Evolutionary conservation across 2,797 vertebrate genomes (phyloP).

Genomic region (Huso huso): DNA sequence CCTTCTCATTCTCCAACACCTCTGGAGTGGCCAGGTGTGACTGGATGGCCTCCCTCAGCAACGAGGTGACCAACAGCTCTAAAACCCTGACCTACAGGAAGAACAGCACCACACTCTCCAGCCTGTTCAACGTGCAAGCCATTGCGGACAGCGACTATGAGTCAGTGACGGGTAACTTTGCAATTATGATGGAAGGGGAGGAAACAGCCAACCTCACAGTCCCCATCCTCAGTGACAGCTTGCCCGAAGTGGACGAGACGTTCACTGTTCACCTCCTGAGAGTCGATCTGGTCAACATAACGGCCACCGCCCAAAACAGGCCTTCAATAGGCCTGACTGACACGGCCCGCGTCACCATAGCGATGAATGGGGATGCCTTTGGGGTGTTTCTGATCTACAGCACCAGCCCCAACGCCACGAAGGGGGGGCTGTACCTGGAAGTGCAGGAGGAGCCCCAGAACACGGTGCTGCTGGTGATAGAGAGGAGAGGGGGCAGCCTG

Average conservation of each 20-base stretch:
- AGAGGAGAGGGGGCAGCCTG: slow-evolving; percentile 82
- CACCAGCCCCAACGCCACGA: slow-evolving; percentile 63
- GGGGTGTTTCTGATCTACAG: slow-evolving; percentile 87
- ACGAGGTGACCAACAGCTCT: slow-evolving; percentile 40
- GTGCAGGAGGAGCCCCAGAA: slow-evolving; percentile 69
- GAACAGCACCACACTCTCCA: slow-evolving; percentile 63
- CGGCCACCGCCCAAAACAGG: slow-evolving; percentile 61
- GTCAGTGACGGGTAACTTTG: slow-evolving; percentile 57
- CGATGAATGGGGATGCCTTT: slow-evolving; percentile 90
- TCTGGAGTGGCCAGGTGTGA: slow-evolving; percentile 60
- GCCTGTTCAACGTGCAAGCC: slow-evolving; percentile 74
- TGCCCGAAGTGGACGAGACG: slow-evolving; percentile 85
- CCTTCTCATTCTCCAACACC: slow-evolving; percentile 65
- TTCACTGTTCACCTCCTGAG: slow-evolving; percentile 78
- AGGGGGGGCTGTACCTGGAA: slow-evolving; percentile 67
- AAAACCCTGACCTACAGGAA: slow-evolving; percentile 77
- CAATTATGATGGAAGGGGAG: slow-evolving; percentile 71
- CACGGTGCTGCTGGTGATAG: slow-evolving; percentile 73
- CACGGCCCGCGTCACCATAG: slow-evolving; percentile 74
- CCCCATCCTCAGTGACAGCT: slow-evolving; percentile 73
- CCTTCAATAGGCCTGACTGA: slow-evolving; percentile 78
- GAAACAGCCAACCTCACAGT: slow-evolving; percentile 78
- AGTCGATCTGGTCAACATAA: slow-evolving; percentile 73
- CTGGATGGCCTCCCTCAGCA: slow-evolving; percentile 66
- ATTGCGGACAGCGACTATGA: slow-evolving; percentile 77